Base-by-base conservation (phyloP, 1,140 invertebrate species). In the Brachystomella parvula region DNA sequence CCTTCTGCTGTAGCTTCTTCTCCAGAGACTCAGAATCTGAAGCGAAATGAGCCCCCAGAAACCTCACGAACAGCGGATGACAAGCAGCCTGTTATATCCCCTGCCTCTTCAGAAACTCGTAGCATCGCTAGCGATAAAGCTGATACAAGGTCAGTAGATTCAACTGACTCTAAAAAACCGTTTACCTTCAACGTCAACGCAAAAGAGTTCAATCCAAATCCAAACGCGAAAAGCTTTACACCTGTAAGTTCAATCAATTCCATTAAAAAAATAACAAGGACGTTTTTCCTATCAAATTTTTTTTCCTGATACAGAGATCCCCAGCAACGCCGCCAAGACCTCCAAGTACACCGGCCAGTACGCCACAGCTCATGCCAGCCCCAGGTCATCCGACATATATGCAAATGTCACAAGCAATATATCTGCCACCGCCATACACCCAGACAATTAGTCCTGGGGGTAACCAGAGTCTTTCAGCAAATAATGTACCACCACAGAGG, bases 181-280 rank as follows among this genome's bases (percentile, higher is more conserved):
- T 91, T 87, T 24, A 90, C 84, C 0, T 80, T 92, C 33, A 92
- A 92, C 82, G 89, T 90, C 32, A 88, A 92, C 76, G 89, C 89
- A 24, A 92, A 92, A 78, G 89, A 91, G 79, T 92, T 92, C 79
- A 93, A 92, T 82, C 90, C 90, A 26, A 93, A 92, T 82, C 90
- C 90, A 26, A 87, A 87, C 74, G 85, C 88, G 28, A 92, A 92
- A 75, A 83, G 88, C 3, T 94, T 93, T 76, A 87, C 87, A 67
- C 89, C 89, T n/a, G 83, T 89, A 75, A 87, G 86, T 78, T 3
- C 17, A 47, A n/a, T n/a, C n/a, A n/a, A 12, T 28, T 28, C 2
- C 15, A 21, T 56, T 12, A 64, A 31, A 31, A 15, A 26, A 31
- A 29, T 35, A 64, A 58, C 29, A 9, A 53, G 9, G 24, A 53